Base-by-base conservation (phyloP, 2,797 vertebrate genomes). In the Phoeniculus purpureus region DNA sequence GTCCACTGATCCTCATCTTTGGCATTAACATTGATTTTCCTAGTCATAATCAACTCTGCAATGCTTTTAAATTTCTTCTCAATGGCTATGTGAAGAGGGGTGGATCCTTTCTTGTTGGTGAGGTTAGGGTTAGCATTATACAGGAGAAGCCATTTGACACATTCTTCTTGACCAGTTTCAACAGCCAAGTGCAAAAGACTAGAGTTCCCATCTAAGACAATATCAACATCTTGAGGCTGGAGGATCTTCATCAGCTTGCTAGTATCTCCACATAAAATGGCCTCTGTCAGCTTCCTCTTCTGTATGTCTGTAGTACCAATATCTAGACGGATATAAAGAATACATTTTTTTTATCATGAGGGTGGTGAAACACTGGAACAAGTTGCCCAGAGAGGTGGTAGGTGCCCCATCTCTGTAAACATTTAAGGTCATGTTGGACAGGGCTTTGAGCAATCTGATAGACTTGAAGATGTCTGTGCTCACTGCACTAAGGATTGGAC, bases 1-100 rank as follows among this genome's bases (percentile, higher is more conserved):
- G 99, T 99, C 98, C 99, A 99, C 95, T 98, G 99, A 97, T 99
- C 99, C 90, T 99, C 99, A 0, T 99, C 99, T 86, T 99, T 98
- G 91, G 98, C 98, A 0, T 99, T 99, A 77, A 99, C 96, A 2
- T 98, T 98, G 93, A 98, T 98, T 97, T 98, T 98, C 32, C 98
- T 98, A 9, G 98, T 98, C 81, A 99, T 97, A 37, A 98, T 98
- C 22, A 99, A 97, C 92, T 99, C 99, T 5, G 97, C 98, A 4
- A 99, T 97, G 19, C 97, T 97, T 77, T 99, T 98, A 27, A 97
- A 94, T 83, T 98, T 97, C 87, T 97, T 98, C 96, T 99, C 99
- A 0, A 98, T 98, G 12, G 99, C 99, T 92, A 99, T 92, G 86
- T 99, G 99, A 45, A 99, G 98, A 1, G 99, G 98, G 0, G 98